phyloP scores from a whole-genome alignment of 2,888 invertebrate genomes.

The Amitus sp. region DNA sequence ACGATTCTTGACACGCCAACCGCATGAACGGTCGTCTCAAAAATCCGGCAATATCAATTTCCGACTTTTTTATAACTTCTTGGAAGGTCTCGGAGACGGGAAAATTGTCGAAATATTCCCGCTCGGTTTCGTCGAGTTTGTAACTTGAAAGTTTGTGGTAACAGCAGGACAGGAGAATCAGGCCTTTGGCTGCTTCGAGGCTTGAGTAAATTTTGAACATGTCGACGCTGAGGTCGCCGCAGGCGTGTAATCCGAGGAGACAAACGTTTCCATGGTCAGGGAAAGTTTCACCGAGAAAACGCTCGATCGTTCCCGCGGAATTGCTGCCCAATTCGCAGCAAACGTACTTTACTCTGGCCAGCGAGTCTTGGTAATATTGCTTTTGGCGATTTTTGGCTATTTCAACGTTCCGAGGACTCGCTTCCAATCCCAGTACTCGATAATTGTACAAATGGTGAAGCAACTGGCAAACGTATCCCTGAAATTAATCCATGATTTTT shows the following conservation, averaged over 20 bases:
- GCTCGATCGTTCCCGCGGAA: slow-evolving; percentile 67
- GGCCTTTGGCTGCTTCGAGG: slow-evolving; percentile 68
- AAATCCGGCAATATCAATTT: slow-evolving; percentile 63
- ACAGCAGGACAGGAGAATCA: slow-evolving; percentile 82
- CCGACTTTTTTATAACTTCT: slow-evolving; percentile 52
- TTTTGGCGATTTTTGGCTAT: slow-evolving; percentile 71
- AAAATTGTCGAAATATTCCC: slow-evolving; percentile 71
- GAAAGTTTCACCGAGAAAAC: slow-evolving; percentile 64
- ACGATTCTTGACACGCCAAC: slow-evolving; percentile 76
- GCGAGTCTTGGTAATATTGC: slow-evolving; percentile 68
- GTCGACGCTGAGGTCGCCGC: slow-evolving; percentile 79
- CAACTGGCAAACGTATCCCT: slow-evolving; percentile 81
- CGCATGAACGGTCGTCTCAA: slow-evolving; percentile 76
- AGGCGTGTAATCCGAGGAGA: slow-evolving; percentile 78
- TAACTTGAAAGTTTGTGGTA: slow-evolving; percentile 75
- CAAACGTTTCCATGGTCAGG: slow-evolving; percentile 60
- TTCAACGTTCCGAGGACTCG: slow-evolving; percentile 69
- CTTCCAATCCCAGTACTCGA: slow-evolving; percentile 76
- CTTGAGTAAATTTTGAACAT: slow-evolving; percentile 74
- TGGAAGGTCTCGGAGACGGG: slow-evolving; percentile 72
- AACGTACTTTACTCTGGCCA: slow-evolving; percentile 69
- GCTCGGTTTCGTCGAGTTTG: slow-evolving; percentile 25
- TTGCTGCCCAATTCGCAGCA: slow-evolving; percentile 69
- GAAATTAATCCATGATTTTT: slow-evolving; percentile 16
- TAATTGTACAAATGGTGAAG: slow-evolving; percentile 70